Conservation (phyloP, 23 tunicate species). For the Clavelina lepadiformis region DNA sequence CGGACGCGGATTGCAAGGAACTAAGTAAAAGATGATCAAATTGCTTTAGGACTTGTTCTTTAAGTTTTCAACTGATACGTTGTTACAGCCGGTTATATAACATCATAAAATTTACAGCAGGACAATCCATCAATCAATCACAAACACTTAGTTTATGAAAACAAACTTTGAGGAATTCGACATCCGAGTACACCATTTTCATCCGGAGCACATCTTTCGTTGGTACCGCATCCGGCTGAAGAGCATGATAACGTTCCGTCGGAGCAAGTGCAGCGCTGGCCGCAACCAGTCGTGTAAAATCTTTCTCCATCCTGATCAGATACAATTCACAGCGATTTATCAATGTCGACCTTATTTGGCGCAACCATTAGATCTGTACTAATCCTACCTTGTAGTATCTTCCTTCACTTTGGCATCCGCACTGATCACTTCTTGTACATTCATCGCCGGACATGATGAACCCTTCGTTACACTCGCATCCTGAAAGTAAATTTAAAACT, state of each 20-base stretch:
- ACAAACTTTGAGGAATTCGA: conserved; percentile 42
- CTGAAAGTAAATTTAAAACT: conserved; percentile 5
- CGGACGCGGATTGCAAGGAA: conserved; percentile 33
- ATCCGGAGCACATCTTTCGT: conserved; percentile 44
- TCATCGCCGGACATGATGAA: conserved; percentile 40
- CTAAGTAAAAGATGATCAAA: conserved; percentile 21
- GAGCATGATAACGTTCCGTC: conserved; percentile 24
- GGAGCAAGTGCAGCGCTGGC: conserved; percentile 31
- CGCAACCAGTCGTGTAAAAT: conserved; percentile 24
- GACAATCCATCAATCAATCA: too few relatives aligned
- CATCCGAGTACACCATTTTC: conserved; percentile 53
- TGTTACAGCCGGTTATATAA: too few relatives aligned
- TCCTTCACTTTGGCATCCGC: conserved; percentile 53
- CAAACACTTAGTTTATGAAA: too few relatives aligned
- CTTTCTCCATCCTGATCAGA: conserved; percentile 59
- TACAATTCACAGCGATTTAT: too few relatives aligned
- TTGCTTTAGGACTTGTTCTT: too few relatives aligned
- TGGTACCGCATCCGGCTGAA: conserved; percentile 9
- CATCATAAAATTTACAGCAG: too few relatives aligned
- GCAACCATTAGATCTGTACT: too few relatives aligned
- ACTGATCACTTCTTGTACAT: conserved; percentile 24
- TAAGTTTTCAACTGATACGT: too few relatives aligned
- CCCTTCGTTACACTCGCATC: conserved; percentile 58
- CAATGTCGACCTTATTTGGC: too few relatives aligned
- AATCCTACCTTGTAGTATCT: conserved; percentile 45